A percentile compares a stretch with the other conserved stretches of the same genome.
Evolutionary conservation across 2,888 invertebrate species (phyloP).

Genomic region (Platerodrilus igneus): DNA sequence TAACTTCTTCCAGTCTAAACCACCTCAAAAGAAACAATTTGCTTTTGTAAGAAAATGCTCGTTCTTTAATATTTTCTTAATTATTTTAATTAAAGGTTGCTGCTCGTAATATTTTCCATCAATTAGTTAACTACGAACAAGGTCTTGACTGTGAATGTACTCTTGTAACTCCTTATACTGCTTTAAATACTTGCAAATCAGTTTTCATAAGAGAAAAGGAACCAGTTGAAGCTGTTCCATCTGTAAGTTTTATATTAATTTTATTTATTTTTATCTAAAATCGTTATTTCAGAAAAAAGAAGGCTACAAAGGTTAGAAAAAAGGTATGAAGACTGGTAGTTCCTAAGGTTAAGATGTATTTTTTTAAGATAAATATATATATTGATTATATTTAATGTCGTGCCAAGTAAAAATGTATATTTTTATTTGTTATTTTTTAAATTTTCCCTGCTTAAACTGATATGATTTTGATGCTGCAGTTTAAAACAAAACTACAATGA

Average conservation of each 20-base stretch:
- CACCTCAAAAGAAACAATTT: conserved; percentile 59
- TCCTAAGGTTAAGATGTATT: conserved; percentile 2
- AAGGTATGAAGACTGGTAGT: conserved; percentile 13
- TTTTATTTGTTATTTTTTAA: too few species aligned
- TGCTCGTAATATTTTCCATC: conserved; percentile 47
- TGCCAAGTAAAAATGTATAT: too few species aligned
- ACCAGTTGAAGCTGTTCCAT: too few species aligned
- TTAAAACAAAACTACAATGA: too few species aligned
- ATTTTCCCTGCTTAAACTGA: too few species aligned
- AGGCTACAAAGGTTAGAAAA: conserved; percentile 15
- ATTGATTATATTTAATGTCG: too few species aligned
- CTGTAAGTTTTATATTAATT: conserved; percentile 9
- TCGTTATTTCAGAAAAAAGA: conserved; percentile 12
- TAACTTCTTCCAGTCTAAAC: conserved; percentile 54
- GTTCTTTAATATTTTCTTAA: neutral
- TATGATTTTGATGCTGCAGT: too few species aligned
- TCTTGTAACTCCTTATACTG: conserved; percentile 31
- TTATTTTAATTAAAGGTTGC: conserved; percentile 49
- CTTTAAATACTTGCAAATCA: conserved; percentile 37
- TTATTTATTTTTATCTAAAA: neutral
- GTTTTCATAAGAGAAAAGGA: conserved; percentile 33
- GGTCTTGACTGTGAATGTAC: conserved; percentile 50
- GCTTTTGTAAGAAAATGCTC: conserved; percentile 47
- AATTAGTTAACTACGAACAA: conserved; percentile 43
- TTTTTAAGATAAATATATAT: too few species aligned